Percentiles rank a stretch among this genome's conserved stretches.
Evolutionary conservation across 2,888 invertebrate species (phyloP).

Genomic region (Spatulosminthurus flaviceps): DNA sequence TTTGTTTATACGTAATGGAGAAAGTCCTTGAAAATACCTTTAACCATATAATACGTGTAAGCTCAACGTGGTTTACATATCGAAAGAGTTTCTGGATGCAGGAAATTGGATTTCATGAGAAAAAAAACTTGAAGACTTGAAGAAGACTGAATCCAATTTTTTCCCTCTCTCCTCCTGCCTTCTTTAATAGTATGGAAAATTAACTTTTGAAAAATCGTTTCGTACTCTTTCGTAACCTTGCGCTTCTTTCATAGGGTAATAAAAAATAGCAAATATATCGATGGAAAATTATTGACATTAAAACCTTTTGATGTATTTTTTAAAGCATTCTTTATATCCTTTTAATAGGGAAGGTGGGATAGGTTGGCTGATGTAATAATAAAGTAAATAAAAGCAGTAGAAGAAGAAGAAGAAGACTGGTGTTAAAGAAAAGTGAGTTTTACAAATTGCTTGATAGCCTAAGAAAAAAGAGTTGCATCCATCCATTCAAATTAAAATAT

Average conservation of each 20-base stretch:
- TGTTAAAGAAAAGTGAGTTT: constrained; percentile 6
- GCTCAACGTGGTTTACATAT: not conserved
- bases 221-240: not conserved
- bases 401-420: too few relatives aligned
- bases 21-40: too few relatives aligned
- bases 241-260: not conserved
- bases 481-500: constrained; percentile 31
- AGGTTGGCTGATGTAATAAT: not conserved
- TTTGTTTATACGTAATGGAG: too few relatives aligned
- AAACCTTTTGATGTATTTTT: too few relatives aligned
- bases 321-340: too few relatives aligned
- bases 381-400: not conserved
- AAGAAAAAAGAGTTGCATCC: not conserved
- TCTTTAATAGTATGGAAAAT: constrained; percentile 31
- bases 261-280: not conserved
- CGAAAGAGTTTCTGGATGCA: not conserved
- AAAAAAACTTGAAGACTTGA: constrained; percentile 22
- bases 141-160: not conserved
- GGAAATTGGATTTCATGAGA: constrained; percentile 36
- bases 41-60: not conserved
- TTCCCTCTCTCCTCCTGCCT: not conserved
- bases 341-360: not conserved
- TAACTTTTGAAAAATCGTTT: constrained; percentile 27
- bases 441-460: constrained; percentile 2
- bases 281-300: too few relatives aligned